Conservation (phyloP, 2,113 vertebrate genomes). For the Plotosus lineatus region DNA sequence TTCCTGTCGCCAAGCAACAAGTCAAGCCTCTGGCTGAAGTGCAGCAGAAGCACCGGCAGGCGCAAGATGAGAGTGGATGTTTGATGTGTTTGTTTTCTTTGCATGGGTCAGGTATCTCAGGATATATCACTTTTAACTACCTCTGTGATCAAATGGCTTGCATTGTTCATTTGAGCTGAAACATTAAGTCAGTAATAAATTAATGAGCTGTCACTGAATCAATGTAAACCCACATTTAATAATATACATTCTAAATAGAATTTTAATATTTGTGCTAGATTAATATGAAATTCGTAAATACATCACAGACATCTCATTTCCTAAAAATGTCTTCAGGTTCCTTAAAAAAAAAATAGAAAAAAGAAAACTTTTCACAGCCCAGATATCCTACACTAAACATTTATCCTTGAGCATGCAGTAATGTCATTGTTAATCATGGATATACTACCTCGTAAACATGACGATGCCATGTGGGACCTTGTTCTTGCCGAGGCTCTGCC, state of each 20-base stretch:
- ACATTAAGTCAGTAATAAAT: neutral
- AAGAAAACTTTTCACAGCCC: neutral
- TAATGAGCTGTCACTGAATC: neutral
- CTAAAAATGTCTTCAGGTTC: neutral
- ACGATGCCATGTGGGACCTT: conserved; percentile 87
- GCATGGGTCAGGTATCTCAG: neutral
- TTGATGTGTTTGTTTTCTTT: conserved; percentile 39
- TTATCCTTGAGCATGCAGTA: neutral
- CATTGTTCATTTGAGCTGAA: neutral
- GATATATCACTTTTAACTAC: neutral
- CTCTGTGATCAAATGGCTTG: neutral
- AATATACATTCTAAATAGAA: no score
- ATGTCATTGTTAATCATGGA: conserved; percentile 1
- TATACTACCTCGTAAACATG: conserved; percentile 85
- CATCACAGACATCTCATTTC: neutral
- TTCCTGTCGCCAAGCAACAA: conserved; percentile 79
- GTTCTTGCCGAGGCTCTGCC: conserved; percentile 83
- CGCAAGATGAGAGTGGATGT: conserved; percentile 16
- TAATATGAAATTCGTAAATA: neutral
- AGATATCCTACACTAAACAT: neutral
- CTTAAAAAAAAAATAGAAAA: neutral
- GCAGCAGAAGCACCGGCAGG: conserved; percentile 43
- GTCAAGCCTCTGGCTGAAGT: conserved; percentile 68
- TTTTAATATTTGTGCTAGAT: neutral
- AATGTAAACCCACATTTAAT: neutral